phyloP scores from a whole-genome alignment of 2,113 vertebrate genomes.

The Zootoca vivipara region DNA sequence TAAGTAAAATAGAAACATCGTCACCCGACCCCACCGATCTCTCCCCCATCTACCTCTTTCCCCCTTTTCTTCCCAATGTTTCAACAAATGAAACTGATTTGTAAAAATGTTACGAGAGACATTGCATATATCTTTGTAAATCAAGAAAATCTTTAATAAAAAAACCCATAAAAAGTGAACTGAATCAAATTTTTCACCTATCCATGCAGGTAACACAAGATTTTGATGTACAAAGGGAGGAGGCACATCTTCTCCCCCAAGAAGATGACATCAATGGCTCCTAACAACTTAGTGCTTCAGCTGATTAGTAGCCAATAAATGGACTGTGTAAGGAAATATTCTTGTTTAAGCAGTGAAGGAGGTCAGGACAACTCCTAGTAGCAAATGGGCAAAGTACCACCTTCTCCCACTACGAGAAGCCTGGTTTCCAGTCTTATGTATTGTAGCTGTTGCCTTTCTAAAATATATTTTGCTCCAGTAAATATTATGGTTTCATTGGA shows the following conservation, averaged over 20 bases:
- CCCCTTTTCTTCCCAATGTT: no score
- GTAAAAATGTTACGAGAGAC: no score
- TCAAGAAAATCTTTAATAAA: no score
- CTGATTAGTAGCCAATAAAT: neutral
- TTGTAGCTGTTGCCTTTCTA: neutral
- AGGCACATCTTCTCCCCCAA: no score
- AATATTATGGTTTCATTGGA: neutral
- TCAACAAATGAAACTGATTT: no score
- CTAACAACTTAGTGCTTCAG: neutral
- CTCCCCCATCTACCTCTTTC: no score
- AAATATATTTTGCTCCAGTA: neutral
- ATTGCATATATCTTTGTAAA: no score
- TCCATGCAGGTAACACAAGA: neutral
- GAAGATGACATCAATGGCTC: neutral
- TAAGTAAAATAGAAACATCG: no score
- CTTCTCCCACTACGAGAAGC: neutral
- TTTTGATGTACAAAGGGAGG: neutral
- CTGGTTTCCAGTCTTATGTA: no score
- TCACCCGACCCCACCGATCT: no score
- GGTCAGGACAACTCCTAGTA: neutral
- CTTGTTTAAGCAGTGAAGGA: neutral
- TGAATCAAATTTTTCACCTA: no score
- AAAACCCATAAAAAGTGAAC: no score
- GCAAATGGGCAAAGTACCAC: neutral
- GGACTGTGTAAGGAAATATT: neutral